These are phyloP conservation scores for Sigmodon hispidus DNA, from an alignment of 2,113 vertebrate genomes.

Conservation along the genomic window DNA sequence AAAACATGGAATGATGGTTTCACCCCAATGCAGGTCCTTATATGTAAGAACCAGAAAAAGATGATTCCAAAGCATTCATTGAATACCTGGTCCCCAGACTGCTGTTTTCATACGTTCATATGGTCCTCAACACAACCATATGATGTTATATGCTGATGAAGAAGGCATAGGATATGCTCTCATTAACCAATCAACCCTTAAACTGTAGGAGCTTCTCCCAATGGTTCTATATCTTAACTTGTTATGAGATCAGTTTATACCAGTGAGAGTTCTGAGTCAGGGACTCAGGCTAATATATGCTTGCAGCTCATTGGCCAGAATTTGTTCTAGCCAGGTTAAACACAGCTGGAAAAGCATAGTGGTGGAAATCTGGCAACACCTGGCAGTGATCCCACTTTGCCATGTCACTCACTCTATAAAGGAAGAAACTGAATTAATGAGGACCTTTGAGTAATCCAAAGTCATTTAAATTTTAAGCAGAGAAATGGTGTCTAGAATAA, in stretches of 20 bases:
- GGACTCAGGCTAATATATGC: accelerated
- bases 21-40: neutral
- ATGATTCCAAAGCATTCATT: neutral
- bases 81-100: neutral
- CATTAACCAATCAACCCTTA: neutral
- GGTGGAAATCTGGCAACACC: neutral
- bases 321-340: neutral
- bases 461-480: neutral
- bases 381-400: neutral
- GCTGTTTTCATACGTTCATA: neutral
- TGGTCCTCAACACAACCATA: neutral
- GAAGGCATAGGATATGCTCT: neutral
- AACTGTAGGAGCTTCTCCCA: neutral
- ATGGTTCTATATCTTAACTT: neutral
- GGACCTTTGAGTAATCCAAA: neutral
- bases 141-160: neutral
- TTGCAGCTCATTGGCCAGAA: neutral
- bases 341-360: neutral
- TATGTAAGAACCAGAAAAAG: neutral
- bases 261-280: neutral
- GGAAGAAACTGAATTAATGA: neutral
- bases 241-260: neutral
- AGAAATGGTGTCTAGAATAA: neutral
- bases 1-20: neutral
- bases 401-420: neutral